These are phyloP conservation scores for Diabrotica balteata DNA, from an alignment of 2,888 invertebrate genomes.

Conservation along the genomic window DNA sequence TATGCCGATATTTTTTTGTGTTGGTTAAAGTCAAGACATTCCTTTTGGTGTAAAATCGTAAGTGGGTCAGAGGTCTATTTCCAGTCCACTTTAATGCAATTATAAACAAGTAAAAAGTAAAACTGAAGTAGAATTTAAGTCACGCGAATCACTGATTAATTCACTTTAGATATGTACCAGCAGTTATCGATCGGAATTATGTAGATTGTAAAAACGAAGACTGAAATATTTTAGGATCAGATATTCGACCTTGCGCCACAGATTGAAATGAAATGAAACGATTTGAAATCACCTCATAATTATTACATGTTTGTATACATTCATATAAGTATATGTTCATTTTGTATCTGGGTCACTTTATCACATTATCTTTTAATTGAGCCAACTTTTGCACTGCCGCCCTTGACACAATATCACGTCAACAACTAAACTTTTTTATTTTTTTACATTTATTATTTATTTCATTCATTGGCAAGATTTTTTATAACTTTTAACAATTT, in stretches of 20 bases:
- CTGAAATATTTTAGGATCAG: constrained; percentile 26
- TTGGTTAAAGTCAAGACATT: too few species aligned
- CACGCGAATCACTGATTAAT: constrained; percentile 15
- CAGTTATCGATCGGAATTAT: constrained; percentile 10
- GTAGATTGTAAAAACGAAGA: constrained; percentile 9
- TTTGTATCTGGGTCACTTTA: constrained; percentile 45
- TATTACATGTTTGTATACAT: constrained; percentile 39
- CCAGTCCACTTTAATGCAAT: constrained; percentile 9
- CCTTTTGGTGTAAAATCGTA: not conserved
- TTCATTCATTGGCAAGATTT: constrained; percentile 21
- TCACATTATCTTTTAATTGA: constrained; percentile 48
- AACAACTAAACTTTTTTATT: constrained; percentile 29
- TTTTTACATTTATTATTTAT: constrained; percentile 29
- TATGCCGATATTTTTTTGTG: too few species aligned
- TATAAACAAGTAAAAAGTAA: constrained; percentile 10
- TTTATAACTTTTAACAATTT: too few species aligned
- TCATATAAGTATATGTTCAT: constrained; percentile 38
- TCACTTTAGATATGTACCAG: not conserved
- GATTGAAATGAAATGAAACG: constrained; percentile 21
- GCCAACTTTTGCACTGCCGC: constrained; percentile 44
- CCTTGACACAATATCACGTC: constrained; percentile 44
- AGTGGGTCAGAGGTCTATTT: constrained; percentile 17
- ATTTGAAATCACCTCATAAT: constrained; percentile 33
- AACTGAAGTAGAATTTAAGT: not conserved
- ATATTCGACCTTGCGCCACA: constrained; percentile 29